These are phyloP conservation scores for Pica pica DNA, from an alignment of 2,113 vertebrate genomes.

Conservation along the genomic window DNA sequence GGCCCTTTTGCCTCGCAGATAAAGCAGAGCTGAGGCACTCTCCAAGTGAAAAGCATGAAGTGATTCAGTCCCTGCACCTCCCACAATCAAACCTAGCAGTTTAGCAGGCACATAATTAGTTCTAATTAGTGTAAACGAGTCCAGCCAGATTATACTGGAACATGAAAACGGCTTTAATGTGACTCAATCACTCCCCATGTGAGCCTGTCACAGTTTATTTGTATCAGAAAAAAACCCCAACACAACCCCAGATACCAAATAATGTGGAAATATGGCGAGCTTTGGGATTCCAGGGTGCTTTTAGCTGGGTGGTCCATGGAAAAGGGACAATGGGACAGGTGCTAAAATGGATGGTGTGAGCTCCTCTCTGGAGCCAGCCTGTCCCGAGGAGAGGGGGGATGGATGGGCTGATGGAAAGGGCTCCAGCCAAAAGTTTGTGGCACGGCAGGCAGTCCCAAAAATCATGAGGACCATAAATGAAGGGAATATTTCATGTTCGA, in stretches of 20 bases:
- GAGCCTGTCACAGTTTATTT: not conserved
- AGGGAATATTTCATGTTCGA: constrained; percentile 10
- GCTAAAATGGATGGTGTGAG: not conserved
- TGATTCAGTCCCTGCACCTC: not conserved
- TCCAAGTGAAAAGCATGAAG: not conserved
- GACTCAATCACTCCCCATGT: not conserved
- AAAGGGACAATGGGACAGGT: not conserved
- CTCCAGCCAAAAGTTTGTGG: not conserved
- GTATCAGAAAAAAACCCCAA: not conserved
- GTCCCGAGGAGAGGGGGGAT: not conserved
- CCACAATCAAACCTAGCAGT: not conserved
- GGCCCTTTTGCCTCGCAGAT: not conserved
- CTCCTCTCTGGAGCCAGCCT: not conserved
- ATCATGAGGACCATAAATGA: not conserved
- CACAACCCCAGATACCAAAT: not conserved
- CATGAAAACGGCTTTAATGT: not conserved
- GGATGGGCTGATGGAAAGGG: constrained; percentile 3
- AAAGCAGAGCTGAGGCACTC: not conserved
- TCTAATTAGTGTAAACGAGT: not conserved
- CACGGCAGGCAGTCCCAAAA: not conserved
- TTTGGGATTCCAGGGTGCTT: not conserved
- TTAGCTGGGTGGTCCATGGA: not conserved
- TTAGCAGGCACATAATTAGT: not conserved
- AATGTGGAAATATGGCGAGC: not conserved
- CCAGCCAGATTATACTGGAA: not conserved